Evolutionary conservation across 1,140 invertebrate genomes (phyloP).

Genomic region (Argopecten irradians): DNA sequence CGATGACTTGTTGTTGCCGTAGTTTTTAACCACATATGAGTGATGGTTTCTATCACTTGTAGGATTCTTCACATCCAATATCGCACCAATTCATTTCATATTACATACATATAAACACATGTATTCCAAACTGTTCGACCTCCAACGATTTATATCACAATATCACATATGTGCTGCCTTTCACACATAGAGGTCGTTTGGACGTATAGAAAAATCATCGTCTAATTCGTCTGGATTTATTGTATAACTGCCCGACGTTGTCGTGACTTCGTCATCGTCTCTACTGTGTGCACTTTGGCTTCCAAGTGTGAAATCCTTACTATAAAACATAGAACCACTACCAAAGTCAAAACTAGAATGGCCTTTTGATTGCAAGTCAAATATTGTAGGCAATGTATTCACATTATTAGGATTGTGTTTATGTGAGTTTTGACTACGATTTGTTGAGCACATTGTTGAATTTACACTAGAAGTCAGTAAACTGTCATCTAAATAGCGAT

Average conservation of each 20-base stretch:
- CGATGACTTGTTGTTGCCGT: neutral
- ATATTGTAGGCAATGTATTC: conserved; percentile 46
- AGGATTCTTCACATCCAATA: neutral
- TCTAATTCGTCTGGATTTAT: conserved; percentile 51
- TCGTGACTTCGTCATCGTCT: conserved; percentile 47
- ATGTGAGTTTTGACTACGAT: conserved; percentile 36
- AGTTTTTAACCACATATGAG: neutral
- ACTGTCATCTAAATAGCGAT: conserved; percentile 46
- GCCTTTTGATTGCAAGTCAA: conserved; percentile 32
- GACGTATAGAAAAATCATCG: conserved; percentile 34
- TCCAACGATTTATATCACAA: neutral
- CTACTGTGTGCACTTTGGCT: conserved; percentile 52
- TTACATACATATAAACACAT: neutral
- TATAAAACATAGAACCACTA: conserved; percentile 43
- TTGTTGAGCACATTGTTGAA: conserved; percentile 44
- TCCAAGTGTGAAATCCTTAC: conserved; percentile 41
- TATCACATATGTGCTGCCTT: neutral
- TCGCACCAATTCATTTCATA: neutral
- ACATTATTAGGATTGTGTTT: conserved; percentile 36
- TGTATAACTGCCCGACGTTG: conserved; percentile 49
- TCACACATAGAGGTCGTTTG: conserved; percentile 51
- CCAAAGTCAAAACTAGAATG: conserved; percentile 35
- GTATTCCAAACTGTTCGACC: neutral
- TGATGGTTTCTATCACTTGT: neutral
- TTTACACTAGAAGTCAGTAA: conserved; percentile 46